Evolutionary conservation across 2,888 invertebrate genomes (phyloP), one percentile per base, ranked within the genome.

Genomic region (Halocaridina rubra): DNA sequence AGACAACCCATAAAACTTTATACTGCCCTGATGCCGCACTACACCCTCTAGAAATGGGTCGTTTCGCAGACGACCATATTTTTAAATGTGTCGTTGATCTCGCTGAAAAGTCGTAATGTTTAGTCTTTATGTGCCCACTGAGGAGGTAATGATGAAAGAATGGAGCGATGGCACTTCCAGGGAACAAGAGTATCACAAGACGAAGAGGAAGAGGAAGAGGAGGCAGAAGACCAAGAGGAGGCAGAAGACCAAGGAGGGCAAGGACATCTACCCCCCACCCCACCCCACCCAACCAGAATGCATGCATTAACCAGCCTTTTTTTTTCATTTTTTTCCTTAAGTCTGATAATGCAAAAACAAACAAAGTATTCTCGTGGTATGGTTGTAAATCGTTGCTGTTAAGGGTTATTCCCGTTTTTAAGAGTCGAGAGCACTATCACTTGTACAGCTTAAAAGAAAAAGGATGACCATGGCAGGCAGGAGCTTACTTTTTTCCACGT

Each of bases 51-150:
- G 80, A 61, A 81, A 81, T 81, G 80, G 80, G 80, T 81, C 80
- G 80, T 81, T 81, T 74, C 39, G 24, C 32, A 74, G 80, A 81
- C 72, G 80, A 81, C 80, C 80, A 81, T 81, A 81, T 81, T 81
- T 81, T 75, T 81, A 81, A 81, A 81, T 81, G 80, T 81, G 80
- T 81, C 80, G 80, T 81, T 81, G 80, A 81, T 81, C 80, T 81
- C 74, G 69, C 57, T 74, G 61, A 69, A 69, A 61, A 81, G 80
- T 81, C 80, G 80, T 81, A 81, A 81, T 81, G 80, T 81, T 81
- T 81, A 61, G 80, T 72, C 74, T 74, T 81, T 81, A 81, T 57
- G 80, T 69, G 74, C 61, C 80, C 64, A 64, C 74, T 81, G 80
- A 81, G 30, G 77, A 67, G 59, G 71, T 30, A 76, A 67, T 57